Base-by-base conservation (phyloP, 2,888 invertebrate species). In the Papilio elwesi region DNA sequence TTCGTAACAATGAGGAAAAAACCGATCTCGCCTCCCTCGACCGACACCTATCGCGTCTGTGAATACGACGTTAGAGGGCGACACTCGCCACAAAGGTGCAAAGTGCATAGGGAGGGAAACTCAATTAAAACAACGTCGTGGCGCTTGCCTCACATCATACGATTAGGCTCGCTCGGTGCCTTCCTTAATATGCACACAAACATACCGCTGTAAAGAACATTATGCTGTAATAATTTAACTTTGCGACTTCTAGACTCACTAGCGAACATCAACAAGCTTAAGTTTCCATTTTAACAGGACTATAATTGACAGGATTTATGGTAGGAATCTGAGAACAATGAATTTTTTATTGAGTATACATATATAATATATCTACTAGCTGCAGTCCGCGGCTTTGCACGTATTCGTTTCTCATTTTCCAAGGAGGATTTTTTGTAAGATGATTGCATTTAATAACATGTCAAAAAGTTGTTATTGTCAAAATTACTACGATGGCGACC, bases 111-210 rank as follows among this genome's bases (percentile, higher is more conserved):
- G 83, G 82, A 84, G 85, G 83, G 81, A 81, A 89, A 89, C 88
- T 88, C 86, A 88, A 90, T 91, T 91, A 91, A 91, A 90, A 88
- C 88, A 86, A 85, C 86, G 82, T 75, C 77, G 78, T 80, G 82
- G 79, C 82, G 81, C 80, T 82, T 81, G 82, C 81, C 82, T 85
- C 83, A 82, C 84, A 85, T 89, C 84, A 86, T 82, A 82, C 87
- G 86, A 87, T 88, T 87, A 86, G 84, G 81, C 84, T 78, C 71
- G 79, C 79, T 82, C 75, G 76, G 79, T 78, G 78, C 78, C 77
- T 81, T 77, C 64, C 71, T 72, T 10, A 64, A 64, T 64, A 68
- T 43, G 43, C 43, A 43, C 72, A 73, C 68, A 55, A 57, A 55
- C 47, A 16, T 48, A 57, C 26, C 16, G 55, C 16, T 68, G 11